Conservation (phyloP, 1,140 invertebrate species). For the Drosophila auraria region DNA sequence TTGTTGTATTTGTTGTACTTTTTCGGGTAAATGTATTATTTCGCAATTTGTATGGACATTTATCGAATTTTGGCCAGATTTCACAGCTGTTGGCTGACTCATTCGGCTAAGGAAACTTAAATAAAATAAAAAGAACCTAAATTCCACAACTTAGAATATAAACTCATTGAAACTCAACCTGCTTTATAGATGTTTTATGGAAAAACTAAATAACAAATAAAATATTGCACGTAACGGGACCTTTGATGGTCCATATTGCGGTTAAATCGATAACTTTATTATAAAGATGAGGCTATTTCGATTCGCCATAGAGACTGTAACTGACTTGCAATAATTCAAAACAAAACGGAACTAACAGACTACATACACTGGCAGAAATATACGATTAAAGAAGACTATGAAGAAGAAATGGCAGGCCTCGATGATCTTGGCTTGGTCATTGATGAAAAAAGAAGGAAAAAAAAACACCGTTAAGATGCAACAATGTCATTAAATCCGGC, state of each 20-base stretch:
- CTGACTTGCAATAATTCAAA: constrained; percentile 28
- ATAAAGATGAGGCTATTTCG: no score
- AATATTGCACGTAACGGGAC: no score
- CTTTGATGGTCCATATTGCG: no score
- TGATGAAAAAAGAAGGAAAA: constrained; percentile 56
- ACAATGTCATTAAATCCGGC: constrained; percentile 80
- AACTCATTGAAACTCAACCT: no score
- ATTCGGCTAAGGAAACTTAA: background rate
- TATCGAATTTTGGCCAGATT: constrained; percentile 16
- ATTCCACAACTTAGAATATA: no score
- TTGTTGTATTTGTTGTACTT: constrained; percentile 16
- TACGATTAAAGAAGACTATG: constrained; percentile 7
- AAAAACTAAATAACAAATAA: no score
- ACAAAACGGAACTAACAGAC: constrained; percentile 60
- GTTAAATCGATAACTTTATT: no score
- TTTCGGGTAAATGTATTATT: constrained; percentile 23
- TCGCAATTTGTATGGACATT: constrained; percentile 33
- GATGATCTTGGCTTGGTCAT: constrained; percentile 54
- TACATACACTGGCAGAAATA: constrained; percentile 27
- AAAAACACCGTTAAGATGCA: constrained; percentile 72
- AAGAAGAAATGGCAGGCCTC: background rate
- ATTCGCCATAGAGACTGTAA: background rate
- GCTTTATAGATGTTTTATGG: no score
- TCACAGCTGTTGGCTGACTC: constrained; percentile 37
- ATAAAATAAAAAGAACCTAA: background rate